These are phyloP conservation scores for Mastigias papua DNA, from an alignment of 30 jellyfish, hydroid and myxozoan species.

Conservation along the genomic window DNA sequence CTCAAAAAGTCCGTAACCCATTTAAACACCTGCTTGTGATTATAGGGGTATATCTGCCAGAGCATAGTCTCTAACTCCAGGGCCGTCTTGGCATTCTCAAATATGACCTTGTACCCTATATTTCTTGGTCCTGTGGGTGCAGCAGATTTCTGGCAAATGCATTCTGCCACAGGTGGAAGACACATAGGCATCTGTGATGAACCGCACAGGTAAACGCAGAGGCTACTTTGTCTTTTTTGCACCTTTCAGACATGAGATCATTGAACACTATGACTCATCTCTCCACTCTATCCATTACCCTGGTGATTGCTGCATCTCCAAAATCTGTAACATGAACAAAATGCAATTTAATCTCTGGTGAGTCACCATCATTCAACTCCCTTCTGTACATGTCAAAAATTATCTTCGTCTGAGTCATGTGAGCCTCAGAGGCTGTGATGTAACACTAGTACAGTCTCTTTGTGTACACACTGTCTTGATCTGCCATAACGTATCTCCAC, in stretches of 20 bases:
- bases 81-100: background rate
- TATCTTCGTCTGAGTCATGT: background rate
- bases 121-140: background rate
- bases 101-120: background rate
- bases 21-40: background rate
- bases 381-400: background rate
- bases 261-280: background rate
- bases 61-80: background rate
- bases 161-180: background rate
- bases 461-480: background rate
- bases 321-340: background rate
- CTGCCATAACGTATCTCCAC: background rate
- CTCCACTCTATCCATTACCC: background rate
- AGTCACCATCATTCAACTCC: background rate
- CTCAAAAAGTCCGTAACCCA: background rate
- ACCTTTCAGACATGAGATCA: background rate
- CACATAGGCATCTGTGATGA: background rate
- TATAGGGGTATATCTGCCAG: background rate
- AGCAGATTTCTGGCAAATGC: background rate
- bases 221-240: background rate
- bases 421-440: background rate
- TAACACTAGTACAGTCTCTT: background rate
- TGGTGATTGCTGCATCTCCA: background rate
- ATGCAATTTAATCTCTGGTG: background rate
- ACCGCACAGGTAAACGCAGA: background rate